Conservation (phyloP, 2,113 vertebrate genomes). For the Alosa alosa region DNA sequence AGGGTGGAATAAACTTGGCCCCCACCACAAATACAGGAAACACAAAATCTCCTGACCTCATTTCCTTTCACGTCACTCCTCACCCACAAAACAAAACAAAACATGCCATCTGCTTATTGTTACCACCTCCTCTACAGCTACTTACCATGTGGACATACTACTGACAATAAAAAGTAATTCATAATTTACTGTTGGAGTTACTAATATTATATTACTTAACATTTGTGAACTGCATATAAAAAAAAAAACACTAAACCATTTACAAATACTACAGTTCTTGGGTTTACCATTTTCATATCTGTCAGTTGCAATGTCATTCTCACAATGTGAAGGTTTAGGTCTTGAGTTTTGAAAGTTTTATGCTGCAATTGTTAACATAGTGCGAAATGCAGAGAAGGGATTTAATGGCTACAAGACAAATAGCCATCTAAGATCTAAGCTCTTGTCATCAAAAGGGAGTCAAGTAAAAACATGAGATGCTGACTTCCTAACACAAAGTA, state of each 20-base stretch:
- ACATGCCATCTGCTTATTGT: background rate
- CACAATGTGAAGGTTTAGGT: background rate
- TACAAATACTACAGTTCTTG: background rate
- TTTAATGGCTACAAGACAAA: background rate
- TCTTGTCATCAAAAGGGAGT: background rate
- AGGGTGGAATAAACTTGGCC: background rate
- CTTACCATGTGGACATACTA: background rate
- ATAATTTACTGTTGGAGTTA: background rate
- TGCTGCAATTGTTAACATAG: background rate
- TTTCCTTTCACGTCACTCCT: constrained; percentile 15
- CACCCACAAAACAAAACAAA: background rate
- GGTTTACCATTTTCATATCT: background rate
- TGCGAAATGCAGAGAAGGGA: background rate
- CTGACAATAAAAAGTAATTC: background rate
- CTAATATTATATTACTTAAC: background rate
- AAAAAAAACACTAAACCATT: background rate
- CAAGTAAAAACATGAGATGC: background rate
- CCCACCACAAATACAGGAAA: background rate
- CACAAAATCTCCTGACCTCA: constrained; percentile 21
- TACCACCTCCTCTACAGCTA: background rate
- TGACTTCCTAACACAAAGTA: background rate
- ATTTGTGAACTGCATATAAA: background rate
- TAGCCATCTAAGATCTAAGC: background rate
- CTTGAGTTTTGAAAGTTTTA: background rate
- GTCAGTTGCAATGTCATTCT: background rate